A percentile compares a stretch with the other conserved stretches of the same genome.
These are phyloP conservation scores for Sciurus vulgaris DNA, from an alignment of 2,797 vertebrate species.

Conservation along the genomic window DNA sequence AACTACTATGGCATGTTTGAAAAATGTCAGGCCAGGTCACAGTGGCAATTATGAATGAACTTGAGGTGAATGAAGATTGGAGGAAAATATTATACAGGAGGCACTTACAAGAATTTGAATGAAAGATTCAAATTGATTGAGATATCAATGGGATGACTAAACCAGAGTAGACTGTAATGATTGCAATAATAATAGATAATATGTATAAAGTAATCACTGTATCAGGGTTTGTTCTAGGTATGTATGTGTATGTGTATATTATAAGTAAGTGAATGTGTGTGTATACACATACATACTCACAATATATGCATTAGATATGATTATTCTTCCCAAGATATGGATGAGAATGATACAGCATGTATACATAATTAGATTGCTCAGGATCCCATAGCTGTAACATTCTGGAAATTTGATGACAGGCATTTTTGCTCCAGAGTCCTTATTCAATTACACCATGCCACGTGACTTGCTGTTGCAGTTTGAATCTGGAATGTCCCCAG, in stretches of 20 bases:
- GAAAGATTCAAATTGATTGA: not conserved
- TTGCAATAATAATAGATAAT: not conserved
- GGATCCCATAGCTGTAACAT: not conserved
- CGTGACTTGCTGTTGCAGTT: not conserved
- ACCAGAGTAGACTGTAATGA: not conserved
- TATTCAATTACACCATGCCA: not conserved
- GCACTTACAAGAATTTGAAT: too few relatives aligned
- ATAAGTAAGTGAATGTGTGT: too few relatives aligned
- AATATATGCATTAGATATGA: not conserved
- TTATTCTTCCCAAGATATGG: not conserved
- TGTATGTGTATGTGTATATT: not conserved
- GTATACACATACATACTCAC: not conserved
- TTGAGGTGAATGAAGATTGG: not conserved
- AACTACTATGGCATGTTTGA: not conserved
- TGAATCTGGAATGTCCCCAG: not conserved
- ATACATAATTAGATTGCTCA: not conserved
- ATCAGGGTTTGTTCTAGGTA: not conserved
- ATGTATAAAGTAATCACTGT: not conserved
- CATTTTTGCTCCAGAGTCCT: not conserved
- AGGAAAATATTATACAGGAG: not conserved
- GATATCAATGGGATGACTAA: not conserved
- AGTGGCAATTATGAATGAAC: not conserved
- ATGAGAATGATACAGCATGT: not conserved
- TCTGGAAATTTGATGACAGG: not conserved
- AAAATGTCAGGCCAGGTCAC: not conserved